These are phyloP conservation scores for Amiota mariae DNA, from an alignment of 2,888 invertebrate genomes.

Conservation along the genomic window DNA sequence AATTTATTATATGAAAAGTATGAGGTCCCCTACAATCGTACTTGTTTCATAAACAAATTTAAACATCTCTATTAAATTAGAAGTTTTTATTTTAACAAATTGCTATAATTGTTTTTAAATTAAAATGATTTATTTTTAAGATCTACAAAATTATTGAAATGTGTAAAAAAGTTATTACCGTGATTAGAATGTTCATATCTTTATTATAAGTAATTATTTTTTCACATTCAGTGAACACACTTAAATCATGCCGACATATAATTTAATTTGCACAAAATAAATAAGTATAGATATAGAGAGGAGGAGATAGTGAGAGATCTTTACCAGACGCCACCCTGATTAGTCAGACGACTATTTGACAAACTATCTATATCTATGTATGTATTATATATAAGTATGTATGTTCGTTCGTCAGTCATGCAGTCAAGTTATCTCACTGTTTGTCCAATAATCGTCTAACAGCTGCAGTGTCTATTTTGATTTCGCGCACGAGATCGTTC, in stretches of 20 bases:
- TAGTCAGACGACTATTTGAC: not conserved
- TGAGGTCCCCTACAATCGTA: too few relatives aligned
- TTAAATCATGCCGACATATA: not conserved
- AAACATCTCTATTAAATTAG: too few relatives aligned
- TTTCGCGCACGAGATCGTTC: slow-evolving; percentile 59
- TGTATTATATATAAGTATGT: too few relatives aligned
- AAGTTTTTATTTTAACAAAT: too few relatives aligned
- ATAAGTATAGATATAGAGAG: not conserved
- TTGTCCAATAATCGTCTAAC: slow-evolving; percentile 8
- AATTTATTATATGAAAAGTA: too few relatives aligned
- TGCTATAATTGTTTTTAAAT: too few relatives aligned
- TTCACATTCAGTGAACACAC: not conserved
- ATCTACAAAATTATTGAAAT: too few relatives aligned
- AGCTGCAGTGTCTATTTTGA: slow-evolving; percentile 44
- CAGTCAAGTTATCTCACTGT: slow-evolving; percentile 13
- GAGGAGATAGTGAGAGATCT: not conserved
- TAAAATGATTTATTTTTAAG: not conserved
- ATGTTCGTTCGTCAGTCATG: not conserved
- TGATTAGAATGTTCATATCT: not conserved
- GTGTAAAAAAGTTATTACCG: too few relatives aligned
- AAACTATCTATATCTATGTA: too few relatives aligned
- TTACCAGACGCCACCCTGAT: not conserved
- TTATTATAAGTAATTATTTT: slow-evolving; percentile 3
- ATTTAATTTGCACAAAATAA: not conserved
- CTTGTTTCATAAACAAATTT: too few relatives aligned